phyloP scores from a whole-genome alignment of 2,797 vertebrate genomes.

The Typhlichthys subterraneus region DNA sequence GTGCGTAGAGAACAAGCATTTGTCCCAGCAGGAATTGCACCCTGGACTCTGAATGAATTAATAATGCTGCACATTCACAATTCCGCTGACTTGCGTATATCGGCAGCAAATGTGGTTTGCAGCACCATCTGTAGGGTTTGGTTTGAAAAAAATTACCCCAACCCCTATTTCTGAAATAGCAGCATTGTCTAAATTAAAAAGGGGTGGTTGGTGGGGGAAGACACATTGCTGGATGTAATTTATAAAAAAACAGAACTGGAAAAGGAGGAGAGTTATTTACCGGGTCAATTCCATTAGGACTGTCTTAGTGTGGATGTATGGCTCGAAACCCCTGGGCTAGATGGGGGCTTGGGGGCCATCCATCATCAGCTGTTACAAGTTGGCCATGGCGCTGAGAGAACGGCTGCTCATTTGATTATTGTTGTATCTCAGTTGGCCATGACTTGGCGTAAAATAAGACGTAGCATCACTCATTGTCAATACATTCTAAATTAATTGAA shows the following conservation, averaged over 20 bases:
- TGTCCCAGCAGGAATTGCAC: conserved; percentile 37
- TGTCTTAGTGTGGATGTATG: conserved; percentile 55
- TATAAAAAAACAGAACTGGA: not conserved
- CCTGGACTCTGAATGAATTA: conserved; percentile 47
- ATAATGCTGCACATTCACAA: conserved; percentile 60
- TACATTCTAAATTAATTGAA: too few species aligned
- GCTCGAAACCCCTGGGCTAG: conserved; percentile 39
- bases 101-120: conserved; percentile 12
- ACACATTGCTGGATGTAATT: not conserved
- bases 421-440: conserved; percentile 46
- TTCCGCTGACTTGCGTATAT: conserved; percentile 63
- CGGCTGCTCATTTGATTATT: conserved; percentile 57
- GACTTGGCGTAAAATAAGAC: not conserved
- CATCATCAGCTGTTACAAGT: conserved; percentile 56
- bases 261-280: conserved; percentile 43
- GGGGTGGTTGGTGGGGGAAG: not conserved
- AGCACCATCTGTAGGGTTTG: conserved; percentile 46
- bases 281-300: conserved; percentile 71
- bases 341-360: conserved; percentile 46
- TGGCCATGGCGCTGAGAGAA: conserved; percentile 47
- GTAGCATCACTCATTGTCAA: too few species aligned
- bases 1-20: conserved; percentile 23
- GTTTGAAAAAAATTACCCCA: not conserved
- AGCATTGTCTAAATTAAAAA: too few species aligned
- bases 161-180: not conserved